phyloP scores from a whole-genome alignment of 2,113 vertebrate genomes.

The Catharus minimus region DNA sequence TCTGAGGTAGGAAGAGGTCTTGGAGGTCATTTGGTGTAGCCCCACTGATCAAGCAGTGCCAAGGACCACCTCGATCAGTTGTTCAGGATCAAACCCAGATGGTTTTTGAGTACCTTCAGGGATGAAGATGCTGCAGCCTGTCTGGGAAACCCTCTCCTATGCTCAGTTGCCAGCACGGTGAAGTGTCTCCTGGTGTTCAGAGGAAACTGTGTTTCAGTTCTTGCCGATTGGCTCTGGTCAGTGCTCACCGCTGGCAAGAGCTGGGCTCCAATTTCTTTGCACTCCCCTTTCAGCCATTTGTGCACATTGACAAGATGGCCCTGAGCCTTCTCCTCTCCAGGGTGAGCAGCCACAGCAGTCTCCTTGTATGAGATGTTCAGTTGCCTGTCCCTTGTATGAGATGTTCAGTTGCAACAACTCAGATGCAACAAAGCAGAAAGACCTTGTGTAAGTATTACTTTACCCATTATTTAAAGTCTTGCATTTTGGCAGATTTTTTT shows the following conservation, averaged over 20 bases:
- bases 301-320: neutral
- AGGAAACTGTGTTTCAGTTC: neutral
- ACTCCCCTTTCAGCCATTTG: neutral
- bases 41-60: neutral
- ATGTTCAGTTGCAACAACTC: neutral
- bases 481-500: neutral
- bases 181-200: neutral
- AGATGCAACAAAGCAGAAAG: neutral
- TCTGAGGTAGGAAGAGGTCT: neutral
- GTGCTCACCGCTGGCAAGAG: neutral
- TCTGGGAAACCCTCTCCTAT: neutral
- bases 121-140: neutral
- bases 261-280: neutral
- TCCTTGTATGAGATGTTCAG: neutral
- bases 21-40: neutral
- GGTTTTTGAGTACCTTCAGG: neutral
- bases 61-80: neutral
- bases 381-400: neutral
- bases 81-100: neutral
- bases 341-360: neutral
- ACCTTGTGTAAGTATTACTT: neutral
- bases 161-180: neutral
- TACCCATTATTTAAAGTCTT: neutral
- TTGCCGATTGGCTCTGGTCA: neutral
- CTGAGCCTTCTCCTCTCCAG: neutral